Evolutionary conservation across 2,888 invertebrate genomes (phyloP), one percentile per base, ranked within the genome.

Genomic region (Asteroscopus sphinx): DNA sequence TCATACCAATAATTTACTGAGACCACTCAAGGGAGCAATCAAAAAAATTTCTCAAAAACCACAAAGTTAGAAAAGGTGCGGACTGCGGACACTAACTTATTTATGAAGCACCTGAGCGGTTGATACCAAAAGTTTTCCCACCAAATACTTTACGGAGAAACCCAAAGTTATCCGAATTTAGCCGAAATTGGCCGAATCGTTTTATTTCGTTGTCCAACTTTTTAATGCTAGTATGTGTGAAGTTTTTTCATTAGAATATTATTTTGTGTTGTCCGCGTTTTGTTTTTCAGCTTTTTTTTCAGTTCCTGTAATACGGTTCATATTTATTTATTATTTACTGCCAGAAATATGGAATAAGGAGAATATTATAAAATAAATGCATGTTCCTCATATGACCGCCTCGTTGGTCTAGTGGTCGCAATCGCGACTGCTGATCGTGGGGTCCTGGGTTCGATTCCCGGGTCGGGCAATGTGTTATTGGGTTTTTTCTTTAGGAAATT

Each of bases 41-140:
- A 33, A 57, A 52, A 66, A 47, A 37, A 48, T 64, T 36, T 63
- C 37, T 17, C 32, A 45, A 45, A 63, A 64, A 52, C 64, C 41
- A 39, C 45, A 6, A 57, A 57, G 15, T 70, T 70, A 40, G 15
- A 47, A 25, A 32, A 57, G 36, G 66, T 57, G 71, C 15, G 44
- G 71, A 70, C 71, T 57, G 71, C 15, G 44, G 71, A 70, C 71
- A 65, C 25, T 56, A 64, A 64, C 56, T 70, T 55, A 69, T 55
- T 57, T 70, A 67, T 70, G 70, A 57, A 45, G 44, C 71, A 65
- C 66, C 71, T 57, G 69, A 61, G 21, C 57, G 36, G 56, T 51
- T 70, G 47, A 58, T 63, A 51, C 51, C 49, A 21, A 21, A 41
- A 58, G 25, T 42, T 45, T 17, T 12, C n/a, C 25, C 39, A 40